phyloP scores from a whole-genome alignment of 2,888 invertebrate species.

The Hypselothyrea guttata region DNA sequence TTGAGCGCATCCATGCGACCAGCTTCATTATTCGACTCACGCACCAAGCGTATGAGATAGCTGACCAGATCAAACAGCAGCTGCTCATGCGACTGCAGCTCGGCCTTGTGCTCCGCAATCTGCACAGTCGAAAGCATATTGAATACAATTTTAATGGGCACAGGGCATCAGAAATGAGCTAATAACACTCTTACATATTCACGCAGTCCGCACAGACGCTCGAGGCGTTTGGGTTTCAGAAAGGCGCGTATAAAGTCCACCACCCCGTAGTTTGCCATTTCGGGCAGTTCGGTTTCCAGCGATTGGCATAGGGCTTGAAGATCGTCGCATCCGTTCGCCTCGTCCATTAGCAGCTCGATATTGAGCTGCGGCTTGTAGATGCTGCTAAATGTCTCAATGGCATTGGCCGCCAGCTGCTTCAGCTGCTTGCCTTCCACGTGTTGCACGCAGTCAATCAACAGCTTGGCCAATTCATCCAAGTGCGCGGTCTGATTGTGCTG shows the following conservation, averaged over 20 bases:
- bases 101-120: conserved; percentile 67
- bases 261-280: conserved; percentile 23
- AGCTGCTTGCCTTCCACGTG: conserved; percentile 47
- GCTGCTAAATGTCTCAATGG: conserved; percentile 52
- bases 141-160: too few species aligned
- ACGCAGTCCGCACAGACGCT: conserved; percentile 55
- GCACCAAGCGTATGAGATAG: conserved; percentile 68
- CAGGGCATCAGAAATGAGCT: not conserved
- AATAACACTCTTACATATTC: conserved; percentile 52
- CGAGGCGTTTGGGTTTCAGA: conserved; percentile 51
- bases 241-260: conserved; percentile 43
- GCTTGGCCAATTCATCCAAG: conserved; percentile 64
- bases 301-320: conserved; percentile 39
- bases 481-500: conserved; percentile 35
- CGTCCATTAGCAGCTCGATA: conserved; percentile 54
- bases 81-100: conserved; percentile 50
- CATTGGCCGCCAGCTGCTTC: conserved; percentile 31
- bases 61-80: conserved; percentile 68
- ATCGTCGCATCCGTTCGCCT: conserved; percentile 55
- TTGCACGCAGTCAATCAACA: conserved; percentile 46
- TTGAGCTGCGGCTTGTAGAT: conserved; percentile 44
- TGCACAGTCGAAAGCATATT: too few species aligned
- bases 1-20: conserved; percentile 86
- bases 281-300: conserved; percentile 22
- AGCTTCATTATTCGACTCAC: conserved; percentile 46